These are phyloP conservation scores for Halcyon malimbica DNA, from an alignment of 2,113 vertebrate species.

Conservation along the genomic window DNA sequence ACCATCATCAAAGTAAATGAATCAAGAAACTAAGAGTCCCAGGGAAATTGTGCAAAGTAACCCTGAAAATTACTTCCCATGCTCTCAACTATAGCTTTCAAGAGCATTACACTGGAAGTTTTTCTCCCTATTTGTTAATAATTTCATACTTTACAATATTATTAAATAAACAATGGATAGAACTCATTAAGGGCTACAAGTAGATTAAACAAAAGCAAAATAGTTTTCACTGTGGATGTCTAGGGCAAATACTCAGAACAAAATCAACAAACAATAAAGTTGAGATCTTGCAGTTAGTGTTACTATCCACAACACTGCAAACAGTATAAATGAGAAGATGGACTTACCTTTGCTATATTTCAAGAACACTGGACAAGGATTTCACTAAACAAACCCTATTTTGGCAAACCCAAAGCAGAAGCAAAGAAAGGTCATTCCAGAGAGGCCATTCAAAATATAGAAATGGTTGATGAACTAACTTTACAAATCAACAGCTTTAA, in stretches of 20 bases:
- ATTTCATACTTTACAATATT: background rate
- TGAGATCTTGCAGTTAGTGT: background rate
- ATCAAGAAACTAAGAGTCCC: background rate
- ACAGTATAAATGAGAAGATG: constrained; percentile 9
- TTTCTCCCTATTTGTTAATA: background rate
- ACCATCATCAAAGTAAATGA: background rate
- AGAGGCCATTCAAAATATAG: background rate
- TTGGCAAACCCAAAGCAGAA: constrained; percentile 12
- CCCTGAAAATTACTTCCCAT: background rate
- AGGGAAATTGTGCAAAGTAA: background rate
- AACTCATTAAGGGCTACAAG: background rate
- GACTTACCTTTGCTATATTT: constrained; percentile 37
- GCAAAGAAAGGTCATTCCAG: background rate
- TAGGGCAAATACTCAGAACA: background rate
- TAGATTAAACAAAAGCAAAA: background rate
- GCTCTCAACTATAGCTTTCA: background rate
- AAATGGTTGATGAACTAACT: background rate
- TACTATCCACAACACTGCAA: background rate
- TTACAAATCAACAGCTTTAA: background rate
- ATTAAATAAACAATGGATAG: background rate
- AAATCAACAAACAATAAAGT: background rate
- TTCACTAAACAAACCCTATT: constrained; percentile 23
- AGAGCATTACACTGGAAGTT: background rate
- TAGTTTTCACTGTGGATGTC: background rate
- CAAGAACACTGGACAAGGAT: constrained; percentile 29